phyloP scores from a whole-genome alignment of 1,140 invertebrate genomes.

The Cydia fagiglandana region DNA sequence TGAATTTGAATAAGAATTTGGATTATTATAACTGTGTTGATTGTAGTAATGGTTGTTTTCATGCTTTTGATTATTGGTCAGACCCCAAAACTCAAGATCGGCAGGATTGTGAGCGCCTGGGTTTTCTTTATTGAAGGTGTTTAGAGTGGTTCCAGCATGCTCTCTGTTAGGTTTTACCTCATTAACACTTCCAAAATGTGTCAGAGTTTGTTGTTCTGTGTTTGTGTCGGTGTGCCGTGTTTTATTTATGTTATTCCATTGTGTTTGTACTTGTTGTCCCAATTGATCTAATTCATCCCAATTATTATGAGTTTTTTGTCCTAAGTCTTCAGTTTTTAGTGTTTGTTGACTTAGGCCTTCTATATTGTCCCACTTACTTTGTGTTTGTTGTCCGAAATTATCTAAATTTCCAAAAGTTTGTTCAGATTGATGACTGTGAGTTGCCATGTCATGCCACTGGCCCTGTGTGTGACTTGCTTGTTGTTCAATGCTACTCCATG shows the following conservation, averaged over 20 bases:
- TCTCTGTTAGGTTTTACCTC: slow-evolving; percentile 22
- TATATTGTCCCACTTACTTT: slow-evolving; percentile 47
- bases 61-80: background rate
- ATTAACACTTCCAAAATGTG: slow-evolving; percentile 1
- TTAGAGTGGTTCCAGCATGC: background rate
- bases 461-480: slow-evolving; percentile 46
- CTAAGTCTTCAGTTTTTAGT: slow-evolving; percentile 45
- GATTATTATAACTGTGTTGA: slow-evolving; percentile 37
- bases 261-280: slow-evolving; percentile 43
- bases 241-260: slow-evolving; percentile 45
- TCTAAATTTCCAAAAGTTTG: slow-evolving; percentile 46
- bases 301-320: slow-evolving; percentile 44
- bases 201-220: slow-evolving; percentile 41
- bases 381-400: slow-evolving; percentile 53
- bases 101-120: background rate
- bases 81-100: slow-evolving; percentile 1
- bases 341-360: slow-evolving; percentile 47
- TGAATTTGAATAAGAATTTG: slow-evolving; percentile 22
- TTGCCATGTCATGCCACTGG: slow-evolving; percentile 36
- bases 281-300: slow-evolving; percentile 40
- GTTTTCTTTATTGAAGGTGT: slow-evolving; percentile 1
- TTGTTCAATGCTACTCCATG: slow-evolving; percentile 32
- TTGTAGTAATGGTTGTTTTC: slow-evolving; percentile 14
- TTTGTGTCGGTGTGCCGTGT: slow-evolving; percentile 42
- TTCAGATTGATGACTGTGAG: slow-evolving; percentile 45